Evolutionary conservation across 2,797 vertebrate genomes (phyloP).

Genomic region (Ptychadena robeensis): DNA sequence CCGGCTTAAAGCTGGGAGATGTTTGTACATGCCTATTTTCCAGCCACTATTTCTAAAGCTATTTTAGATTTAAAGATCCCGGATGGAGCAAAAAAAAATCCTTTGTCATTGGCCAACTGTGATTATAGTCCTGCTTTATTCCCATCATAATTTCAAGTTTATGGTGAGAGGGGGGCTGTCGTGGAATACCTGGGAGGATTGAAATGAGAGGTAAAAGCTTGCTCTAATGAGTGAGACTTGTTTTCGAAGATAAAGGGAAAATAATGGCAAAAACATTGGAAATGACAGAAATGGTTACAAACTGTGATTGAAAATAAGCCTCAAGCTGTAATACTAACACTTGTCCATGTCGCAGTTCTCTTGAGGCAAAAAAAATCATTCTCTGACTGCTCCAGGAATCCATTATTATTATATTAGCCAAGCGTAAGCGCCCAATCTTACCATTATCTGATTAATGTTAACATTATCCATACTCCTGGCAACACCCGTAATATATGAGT

Average conservation of each 20-base stretch:
- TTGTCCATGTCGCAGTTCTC: constrained; percentile 22
- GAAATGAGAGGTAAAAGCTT: not conserved
- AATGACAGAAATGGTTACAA: constrained; percentile 1
- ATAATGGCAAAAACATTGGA: not conserved
- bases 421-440: not conserved
- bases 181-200: not conserved
- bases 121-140: not conserved
- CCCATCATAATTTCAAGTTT: not conserved
- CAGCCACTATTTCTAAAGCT: not conserved
- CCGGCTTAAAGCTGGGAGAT: too few relatives aligned
- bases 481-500: constrained; percentile 11
- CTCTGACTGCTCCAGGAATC: constrained; percentile 22
- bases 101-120: not conserved
- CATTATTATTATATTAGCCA: constrained; percentile 23
- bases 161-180: not conserved
- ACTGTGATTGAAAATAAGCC: constrained; percentile 6
- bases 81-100: not conserved
- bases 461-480: not conserved
- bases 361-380: constrained; percentile 25
- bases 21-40: not conserved
- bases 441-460: constrained; percentile 31
- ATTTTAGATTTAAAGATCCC: not conserved
- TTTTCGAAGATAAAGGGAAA: not conserved
- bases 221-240: not conserved
- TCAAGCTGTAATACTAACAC: constrained; percentile 21